Evolutionary conservation across 2,113 vertebrate genomes (phyloP), one percentile per base, ranked within the genome.

Genomic region (Vidua chalybeata): DNA sequence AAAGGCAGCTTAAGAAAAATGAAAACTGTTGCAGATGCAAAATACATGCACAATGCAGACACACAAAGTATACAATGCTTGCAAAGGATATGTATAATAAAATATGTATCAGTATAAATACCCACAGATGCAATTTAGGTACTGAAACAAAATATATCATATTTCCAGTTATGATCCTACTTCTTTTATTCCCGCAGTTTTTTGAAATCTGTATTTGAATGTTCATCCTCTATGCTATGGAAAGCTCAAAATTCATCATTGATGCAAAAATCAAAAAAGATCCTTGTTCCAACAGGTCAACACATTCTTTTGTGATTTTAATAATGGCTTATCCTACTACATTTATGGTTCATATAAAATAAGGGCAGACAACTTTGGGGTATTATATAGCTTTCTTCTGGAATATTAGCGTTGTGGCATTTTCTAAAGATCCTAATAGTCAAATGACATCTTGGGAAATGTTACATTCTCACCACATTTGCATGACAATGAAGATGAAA

Each of bases 401-500:
- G 94, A 95, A 95, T 96, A 93, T 82, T 96, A 93, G 83, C 96
- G 87, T 85, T 97, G 95, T 96, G 94, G 95, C 77, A 95, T 94
- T 91, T 97, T 97, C 95, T 97, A 96, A 97, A 97, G 95, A 97
- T 96, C 81, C 73, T 97, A 96, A 97, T 59, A 97, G 94, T 86
- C 79, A 97, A 97, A 94, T 96, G 92, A 97, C 79, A 97, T 96
- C 96, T 96, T 97, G 93, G 91, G 97, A 97, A 97, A 97, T 92
- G 95, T 92, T 86, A 95, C 23, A 62, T 95, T 86, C 88, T 95
- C 88, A 81, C 43, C 69, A 67, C 63, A 82, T 92, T 97, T 97
- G 85, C 92, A 96, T 94, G 97, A 97, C 89, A 97, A 97, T 97
- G 94, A 95, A 96, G 86, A 93, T 84, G 87, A 94, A 84, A 97